Percentiles rank a stretch among this genome's conserved stretches.
These are phyloP conservation scores for Tetrao urogallus DNA, from an alignment of 2,113 vertebrate genomes.

Conservation along the genomic window DNA sequence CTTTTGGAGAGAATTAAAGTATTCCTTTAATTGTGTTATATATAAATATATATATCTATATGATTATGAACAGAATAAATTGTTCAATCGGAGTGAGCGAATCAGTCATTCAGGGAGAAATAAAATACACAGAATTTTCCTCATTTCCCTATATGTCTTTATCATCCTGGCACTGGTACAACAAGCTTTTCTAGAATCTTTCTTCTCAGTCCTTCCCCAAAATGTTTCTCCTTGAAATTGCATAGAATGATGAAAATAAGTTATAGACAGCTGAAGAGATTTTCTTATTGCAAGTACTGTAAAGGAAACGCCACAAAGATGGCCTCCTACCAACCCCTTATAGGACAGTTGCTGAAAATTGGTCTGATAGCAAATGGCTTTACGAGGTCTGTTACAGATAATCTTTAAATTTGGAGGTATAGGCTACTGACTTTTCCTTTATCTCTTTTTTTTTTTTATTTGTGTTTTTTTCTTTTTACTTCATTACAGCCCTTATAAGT, in stretches of 20 bases:
- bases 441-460: background rate
- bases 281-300: background rate
- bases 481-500: background rate
- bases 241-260: background rate
- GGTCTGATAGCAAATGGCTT: background rate
- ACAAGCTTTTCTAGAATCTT: background rate
- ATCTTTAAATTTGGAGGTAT: background rate
- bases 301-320: background rate
- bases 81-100: too few relatives aligned
- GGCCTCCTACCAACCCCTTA: background rate
- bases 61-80: background rate
- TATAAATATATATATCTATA: background rate
- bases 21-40: background rate
- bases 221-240: background rate
- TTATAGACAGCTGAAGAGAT: background rate
- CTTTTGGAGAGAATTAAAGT: background rate
- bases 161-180: fast-evolving
- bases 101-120: background rate
- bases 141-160: background rate
- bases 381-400: background rate
- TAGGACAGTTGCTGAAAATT: background rate
- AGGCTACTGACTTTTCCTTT: background rate
- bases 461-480: too few relatives aligned
- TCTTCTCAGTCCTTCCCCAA: background rate
- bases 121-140: background rate